Percentiles rank a stretch among this genome's conserved stretches.
phyloP scores from a whole-genome alignment of 2,888 invertebrate genomes.

The Aleiodes testaceus region DNA sequence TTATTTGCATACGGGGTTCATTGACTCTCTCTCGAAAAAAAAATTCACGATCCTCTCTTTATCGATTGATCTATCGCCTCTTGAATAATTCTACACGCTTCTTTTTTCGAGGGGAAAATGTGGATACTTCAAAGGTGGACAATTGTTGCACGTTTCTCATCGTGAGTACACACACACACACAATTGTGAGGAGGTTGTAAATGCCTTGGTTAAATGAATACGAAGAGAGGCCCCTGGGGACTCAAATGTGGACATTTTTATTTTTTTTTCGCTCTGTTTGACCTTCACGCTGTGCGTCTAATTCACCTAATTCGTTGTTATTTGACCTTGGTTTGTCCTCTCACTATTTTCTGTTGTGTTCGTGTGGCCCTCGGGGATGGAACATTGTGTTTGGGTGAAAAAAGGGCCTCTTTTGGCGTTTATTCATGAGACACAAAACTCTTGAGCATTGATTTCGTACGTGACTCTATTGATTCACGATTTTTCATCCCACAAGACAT shows the following conservation, averaged over 20 bases:
- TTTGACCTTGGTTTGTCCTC: constrained; percentile 6
- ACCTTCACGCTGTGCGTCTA: constrained; percentile 10
- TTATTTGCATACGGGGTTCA: too few species aligned
- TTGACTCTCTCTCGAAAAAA: too few species aligned
- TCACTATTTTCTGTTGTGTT: too few species aligned
- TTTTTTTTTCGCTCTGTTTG: not conserved
- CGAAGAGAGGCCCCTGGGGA: not conserved
- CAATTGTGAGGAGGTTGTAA: not conserved
- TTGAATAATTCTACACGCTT: too few species aligned
- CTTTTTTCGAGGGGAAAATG: too few species aligned
- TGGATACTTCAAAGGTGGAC: too few species aligned
- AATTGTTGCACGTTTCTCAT: not conserved
- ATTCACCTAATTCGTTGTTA: constrained; percentile 9
- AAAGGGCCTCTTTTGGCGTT: not conserved
- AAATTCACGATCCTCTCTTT: too few species aligned
- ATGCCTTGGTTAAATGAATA: too few species aligned
- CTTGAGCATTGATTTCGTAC: not conserved
- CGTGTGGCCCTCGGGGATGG: not conserved
- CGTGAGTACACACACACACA: not conserved
- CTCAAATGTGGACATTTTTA: not conserved
- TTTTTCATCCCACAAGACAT: too few species aligned
- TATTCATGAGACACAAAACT: not conserved
- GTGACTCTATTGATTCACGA: not conserved
- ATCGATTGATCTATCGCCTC: too few species aligned
- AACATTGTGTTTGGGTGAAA: not conserved